Base-by-base conservation (phyloP, 1,140 invertebrate genomes). In the Atopsyche davidsoni region DNA sequence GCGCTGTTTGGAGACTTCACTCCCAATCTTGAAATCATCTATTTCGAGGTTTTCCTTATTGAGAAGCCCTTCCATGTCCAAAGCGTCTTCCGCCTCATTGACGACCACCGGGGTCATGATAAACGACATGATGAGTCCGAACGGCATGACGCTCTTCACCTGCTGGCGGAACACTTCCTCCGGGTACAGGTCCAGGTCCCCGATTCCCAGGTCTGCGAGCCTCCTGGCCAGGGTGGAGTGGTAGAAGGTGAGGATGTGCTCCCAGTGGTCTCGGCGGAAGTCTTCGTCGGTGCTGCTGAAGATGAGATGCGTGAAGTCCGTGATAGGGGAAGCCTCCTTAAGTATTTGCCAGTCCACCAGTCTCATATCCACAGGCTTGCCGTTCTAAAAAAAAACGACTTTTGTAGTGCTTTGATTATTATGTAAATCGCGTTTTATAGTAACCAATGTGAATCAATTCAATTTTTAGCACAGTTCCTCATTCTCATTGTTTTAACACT, bases 301-400 rank as follows among this genome's bases (percentile, higher is more conserved):
- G 6, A 77, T 38, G 42, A 73, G 65, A 32, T 73, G 75, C 3
- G 60, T 31, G 13, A 77, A 48, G 49, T 77, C 75, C 10, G 64
- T 57, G 9, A 58, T 59, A 11, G 71, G 60, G 13, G 73, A 70
- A 3, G 62, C 55, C 24, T 62, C 66, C 36, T 73, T 63, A 41
- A 44, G 53, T 7, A 72, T 39, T 62, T 73, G 72, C 49, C 69
- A 72, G 40, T 73, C 72, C 22, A 75, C 10, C 19, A 73, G 65
- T 14, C 57, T 60, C 4, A 67, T 46, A 14, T 64, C 59, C 17
- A 46, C 53, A 18, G 63, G 60, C 34, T 36, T 36, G 10, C 36
- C 22, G 2, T 52, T 24, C 50, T 52, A 42, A 39, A 52, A 52
- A 1, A 10, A 22, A 19, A 42, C 36, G 4, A 48, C 24, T 28